phyloP scores from a whole-genome alignment of 30 jellyfish, hydroid and myxozoan species.

The Aurelia aurita region DNA sequence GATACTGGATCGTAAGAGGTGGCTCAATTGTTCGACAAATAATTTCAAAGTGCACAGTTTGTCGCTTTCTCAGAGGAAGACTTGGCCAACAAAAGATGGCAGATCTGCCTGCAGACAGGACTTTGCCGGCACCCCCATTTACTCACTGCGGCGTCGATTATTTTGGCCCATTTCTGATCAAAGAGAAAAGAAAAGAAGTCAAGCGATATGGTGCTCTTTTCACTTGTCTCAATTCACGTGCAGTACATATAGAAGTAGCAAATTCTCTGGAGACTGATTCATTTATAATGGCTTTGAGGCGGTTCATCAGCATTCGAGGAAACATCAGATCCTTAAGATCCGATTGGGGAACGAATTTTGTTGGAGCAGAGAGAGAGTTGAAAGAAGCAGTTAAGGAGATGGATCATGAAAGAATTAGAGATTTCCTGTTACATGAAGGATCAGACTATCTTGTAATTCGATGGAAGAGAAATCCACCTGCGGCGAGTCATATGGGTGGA shows the following conservation, averaged over 20 bases:
- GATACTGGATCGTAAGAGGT: slow-evolving; percentile 19
- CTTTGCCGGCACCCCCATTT: slow-evolving; percentile 22
- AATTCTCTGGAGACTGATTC: too few relatives aligned
- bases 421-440: slow-evolving; percentile 19
- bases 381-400: too few relatives aligned
- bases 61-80: slow-evolving; percentile 32
- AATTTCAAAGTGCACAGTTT: slow-evolving; percentile 21
- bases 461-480: slow-evolving; percentile 58
- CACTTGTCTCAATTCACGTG: slow-evolving; percentile 45
- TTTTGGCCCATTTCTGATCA: slow-evolving; percentile 49
- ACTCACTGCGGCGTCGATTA: slow-evolving; percentile 55
- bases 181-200: slow-evolving; percentile 24
- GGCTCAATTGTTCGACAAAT: slow-evolving; percentile 2
- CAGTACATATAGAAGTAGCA: slow-evolving; percentile 43
- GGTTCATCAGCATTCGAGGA: too few relatives aligned
- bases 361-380: too few relatives aligned
- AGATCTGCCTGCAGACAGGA: slow-evolving; percentile 45
- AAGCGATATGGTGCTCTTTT: slow-evolving; percentile 62
- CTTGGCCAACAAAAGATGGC: slow-evolving; percentile 47
- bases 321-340: too few relatives aligned
- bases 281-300: too few relatives aligned
- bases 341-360: too few relatives aligned
- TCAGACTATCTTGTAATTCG: slow-evolving; percentile 16
- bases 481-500: slow-evolving; percentile 59
- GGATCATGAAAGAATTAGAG: slow-evolving; percentile 47